Evolutionary conservation across 2,113 vertebrate genomes (phyloP), one percentile per base, ranked within the genome.

Genomic region (Chaenocephalus aceratus): DNA sequence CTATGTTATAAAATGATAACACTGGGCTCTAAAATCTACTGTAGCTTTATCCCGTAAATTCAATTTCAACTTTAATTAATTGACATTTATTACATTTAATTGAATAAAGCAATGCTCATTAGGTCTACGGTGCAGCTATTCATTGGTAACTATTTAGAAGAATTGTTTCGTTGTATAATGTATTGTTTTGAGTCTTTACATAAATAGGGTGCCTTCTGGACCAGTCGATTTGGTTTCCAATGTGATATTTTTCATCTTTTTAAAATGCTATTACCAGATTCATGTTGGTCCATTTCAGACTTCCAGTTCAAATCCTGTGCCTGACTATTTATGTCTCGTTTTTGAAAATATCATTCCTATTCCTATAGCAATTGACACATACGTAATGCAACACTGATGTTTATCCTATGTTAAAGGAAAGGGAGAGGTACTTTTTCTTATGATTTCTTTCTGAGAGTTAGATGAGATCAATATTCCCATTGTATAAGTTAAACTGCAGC

Each of bases 131-230:
- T 30, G 7, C 13, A 75, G 9, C 61, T 67, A 23, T 34, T 77
- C 61, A 57, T 54, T 52, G 46, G n/a, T 30, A 62, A 65, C 2
- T 72, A 56, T 68, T 68, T 51, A 72, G 54, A 14, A 8, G 4
- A 57, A 45, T 41, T 48, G 21, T 60, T 48, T 65, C 58, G 5
- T 62, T n/a, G 45, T 13, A 16, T 16, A 75, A 13, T 54, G 15
- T 18, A 26, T 45, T 8, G 6, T 64, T 74, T 56, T 13, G 0
- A 58, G 54, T 56, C n/a, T 83, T 49, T 75, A 48, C 41, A 62
- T 61, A 36, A 65, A 77, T 59, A 64, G 68, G 67, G 86, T 91
- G 86, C 86, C 88, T 88, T 91, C 64, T 79, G 71, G 68, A 85
- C 74, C 64, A 62, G 44, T 13, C 72, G n/a, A 84, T 81, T 82